phyloP scores from a whole-genome alignment of 2,797 vertebrate genomes.

The Chromobotia macracanthus region DNA sequence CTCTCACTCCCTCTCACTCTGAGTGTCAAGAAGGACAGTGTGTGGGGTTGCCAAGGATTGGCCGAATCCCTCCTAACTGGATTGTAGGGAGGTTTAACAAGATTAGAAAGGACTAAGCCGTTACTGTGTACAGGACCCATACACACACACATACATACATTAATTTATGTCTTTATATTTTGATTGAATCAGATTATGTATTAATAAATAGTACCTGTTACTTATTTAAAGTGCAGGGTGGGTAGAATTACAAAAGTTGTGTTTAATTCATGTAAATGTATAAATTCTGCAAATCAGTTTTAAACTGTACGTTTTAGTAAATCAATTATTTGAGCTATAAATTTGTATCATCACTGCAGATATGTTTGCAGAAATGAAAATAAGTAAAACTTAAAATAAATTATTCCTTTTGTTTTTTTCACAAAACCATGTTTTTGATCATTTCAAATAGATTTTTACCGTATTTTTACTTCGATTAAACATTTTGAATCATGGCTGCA shows the following conservation, averaged over 20 bases:
- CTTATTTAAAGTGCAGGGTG: no score
- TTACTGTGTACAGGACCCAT: constrained; percentile 2
- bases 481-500: no score
- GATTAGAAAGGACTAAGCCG: constrained; percentile 53
- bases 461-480: background rate
- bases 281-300: no score
- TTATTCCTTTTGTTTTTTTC: no score
- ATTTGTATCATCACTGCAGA: no score
- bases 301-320: no score
- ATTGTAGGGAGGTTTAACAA: constrained; percentile 53
- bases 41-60: constrained; percentile 50
- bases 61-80: constrained; percentile 44
- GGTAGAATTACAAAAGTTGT: no score
- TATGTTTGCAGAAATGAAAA: no score
- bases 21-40: constrained; percentile 26
- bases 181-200: background rate
- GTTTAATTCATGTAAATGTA: no score
- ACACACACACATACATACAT: constrained; percentile 5
- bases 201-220: background rate
- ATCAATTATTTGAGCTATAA: no score
- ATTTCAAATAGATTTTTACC: background rate
- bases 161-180: background rate
- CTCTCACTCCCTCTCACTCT: constrained; percentile 11
- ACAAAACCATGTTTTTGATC: background rate
- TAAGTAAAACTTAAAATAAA: no score